These are phyloP conservation scores for Cotesia typhae DNA, from an alignment of 1,140 invertebrate species.

Conservation along the genomic window DNA sequence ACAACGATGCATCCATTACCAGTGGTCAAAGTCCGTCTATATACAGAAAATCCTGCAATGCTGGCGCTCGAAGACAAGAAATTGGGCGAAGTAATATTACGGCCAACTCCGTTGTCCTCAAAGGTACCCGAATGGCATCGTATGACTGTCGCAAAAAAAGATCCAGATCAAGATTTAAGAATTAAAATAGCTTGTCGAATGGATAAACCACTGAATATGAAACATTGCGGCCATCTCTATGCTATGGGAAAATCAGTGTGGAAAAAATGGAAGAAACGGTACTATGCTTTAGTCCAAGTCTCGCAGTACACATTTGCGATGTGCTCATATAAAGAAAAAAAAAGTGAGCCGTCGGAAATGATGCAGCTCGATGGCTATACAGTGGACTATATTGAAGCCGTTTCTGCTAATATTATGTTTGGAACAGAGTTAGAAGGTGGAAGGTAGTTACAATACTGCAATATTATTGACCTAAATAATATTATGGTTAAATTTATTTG, in stretches of 20 bases:
- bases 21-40: constrained; percentile 95
- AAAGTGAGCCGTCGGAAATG: constrained; percentile 99
- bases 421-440: constrained; percentile 74
- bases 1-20: constrained; percentile 96
- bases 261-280: constrained; percentile 99
- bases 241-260: constrained; percentile 96
- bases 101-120: constrained; percentile 89
- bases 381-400: constrained; percentile 97
- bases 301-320: constrained; percentile 99
- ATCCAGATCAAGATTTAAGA: constrained; percentile 92
- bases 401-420: constrained; percentile 88
- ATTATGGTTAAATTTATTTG: too few relatives aligned
- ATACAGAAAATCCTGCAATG: constrained; percentile 97
- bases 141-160: constrained; percentile 94
- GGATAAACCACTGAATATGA: constrained; percentile 99
- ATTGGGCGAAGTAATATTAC: constrained; percentile 91
- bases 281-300: constrained; percentile 98
- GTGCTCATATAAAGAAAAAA: constrained; percentile 99
- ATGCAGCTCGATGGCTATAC: constrained; percentile 99
- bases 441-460: constrained; percentile 48
- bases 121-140: constrained; percentile 98
- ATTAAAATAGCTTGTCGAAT: constrained; percentile 98
- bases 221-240: constrained; percentile 92
- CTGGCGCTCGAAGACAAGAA: constrained; percentile 98
- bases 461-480: too few relatives aligned